These are phyloP conservation scores for Charadrius vociferus DNA, from an alignment of 2,113 vertebrate genomes.

Conservation along the genomic window DNA sequence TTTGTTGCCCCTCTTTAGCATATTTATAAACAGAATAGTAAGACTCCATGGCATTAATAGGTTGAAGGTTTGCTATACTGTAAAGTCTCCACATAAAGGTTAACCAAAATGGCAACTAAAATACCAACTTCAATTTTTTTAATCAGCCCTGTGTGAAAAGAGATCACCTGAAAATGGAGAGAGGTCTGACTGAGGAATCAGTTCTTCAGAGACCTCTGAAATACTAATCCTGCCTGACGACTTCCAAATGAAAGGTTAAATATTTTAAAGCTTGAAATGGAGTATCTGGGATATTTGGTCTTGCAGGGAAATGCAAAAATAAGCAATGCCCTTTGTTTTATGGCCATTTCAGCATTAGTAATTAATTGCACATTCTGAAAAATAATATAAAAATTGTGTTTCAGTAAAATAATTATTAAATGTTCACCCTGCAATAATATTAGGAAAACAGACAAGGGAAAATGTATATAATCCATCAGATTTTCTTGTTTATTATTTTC, in stretches of 20 bases:
- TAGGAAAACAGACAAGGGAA: not conserved
- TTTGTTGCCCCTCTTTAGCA: not conserved
- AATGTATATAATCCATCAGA: not conserved
- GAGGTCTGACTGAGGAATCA: not conserved
- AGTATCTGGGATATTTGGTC: not conserved
- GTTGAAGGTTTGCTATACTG: not conserved
- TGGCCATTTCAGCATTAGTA: constrained; percentile 30
- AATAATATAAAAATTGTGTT: constrained; percentile 28
- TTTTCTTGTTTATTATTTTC: constrained; percentile 1
- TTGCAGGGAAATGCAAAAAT: not conserved
- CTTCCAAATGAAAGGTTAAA: not conserved
- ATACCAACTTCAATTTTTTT: not conserved
- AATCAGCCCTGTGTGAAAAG: not conserved
- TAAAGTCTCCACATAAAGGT: not conserved
- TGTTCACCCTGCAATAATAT: constrained; percentile 23
- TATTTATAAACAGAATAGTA: not conserved
- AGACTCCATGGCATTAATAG: not conserved
- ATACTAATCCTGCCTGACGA: not conserved
- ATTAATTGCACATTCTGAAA: constrained; percentile 48
- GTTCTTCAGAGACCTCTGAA: not conserved
- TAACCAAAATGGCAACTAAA: not conserved
- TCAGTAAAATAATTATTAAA: constrained; percentile 52
- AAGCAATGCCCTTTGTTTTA: not conserved
- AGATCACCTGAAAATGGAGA: not conserved
- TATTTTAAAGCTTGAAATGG: constrained; percentile 5